Evolutionary conservation across 1,140 invertebrate genomes (phyloP).

Genomic region (Marisa cornuarietis): DNA sequence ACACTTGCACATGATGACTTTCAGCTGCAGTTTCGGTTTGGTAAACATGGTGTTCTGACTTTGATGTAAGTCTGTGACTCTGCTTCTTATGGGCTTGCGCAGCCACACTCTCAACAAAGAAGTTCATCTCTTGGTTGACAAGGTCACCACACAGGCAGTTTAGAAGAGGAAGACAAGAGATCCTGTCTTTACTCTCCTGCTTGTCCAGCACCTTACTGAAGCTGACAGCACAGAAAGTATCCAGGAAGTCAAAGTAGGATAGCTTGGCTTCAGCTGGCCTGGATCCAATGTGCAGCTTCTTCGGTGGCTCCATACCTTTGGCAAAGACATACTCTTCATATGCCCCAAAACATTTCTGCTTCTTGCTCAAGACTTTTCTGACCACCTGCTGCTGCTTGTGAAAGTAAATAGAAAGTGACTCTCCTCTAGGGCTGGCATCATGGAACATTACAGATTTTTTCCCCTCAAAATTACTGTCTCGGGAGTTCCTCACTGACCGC

Average conservation of each 20-base stretch:
- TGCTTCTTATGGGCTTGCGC: constrained; percentile 22
- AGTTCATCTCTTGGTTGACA: constrained; percentile 45
- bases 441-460: constrained; percentile 56
- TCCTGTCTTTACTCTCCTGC: constrained; percentile 29
- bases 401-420: constrained; percentile 60
- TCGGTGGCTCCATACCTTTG: constrained; percentile 23
- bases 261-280: constrained; percentile 58
- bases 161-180: constrained; percentile 43
- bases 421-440: constrained; percentile 55
- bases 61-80: constrained; percentile 10
- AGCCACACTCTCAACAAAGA: constrained; percentile 25
- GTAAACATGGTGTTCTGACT: constrained; percentile 2
- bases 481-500: constrained; percentile 45
- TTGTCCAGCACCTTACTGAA: constrained; percentile 52
- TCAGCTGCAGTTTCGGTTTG: background rate
- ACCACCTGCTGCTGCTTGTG: constrained; percentile 54
- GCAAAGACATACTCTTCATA: constrained; percentile 60
- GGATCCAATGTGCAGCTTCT: constrained; percentile 53
- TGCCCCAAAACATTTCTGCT: constrained; percentile 50
- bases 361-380: constrained; percentile 54
- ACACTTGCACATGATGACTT: background rate
- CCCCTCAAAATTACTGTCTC: constrained; percentile 41
- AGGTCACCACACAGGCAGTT: constrained; percentile 37
- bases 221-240: constrained; percentile 58
- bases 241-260: constrained; percentile 62